These are phyloP conservation scores for Schizopygopsis pylzovi DNA, from an alignment of 2,797 vertebrate species.

Conservation along the genomic window DNA sequence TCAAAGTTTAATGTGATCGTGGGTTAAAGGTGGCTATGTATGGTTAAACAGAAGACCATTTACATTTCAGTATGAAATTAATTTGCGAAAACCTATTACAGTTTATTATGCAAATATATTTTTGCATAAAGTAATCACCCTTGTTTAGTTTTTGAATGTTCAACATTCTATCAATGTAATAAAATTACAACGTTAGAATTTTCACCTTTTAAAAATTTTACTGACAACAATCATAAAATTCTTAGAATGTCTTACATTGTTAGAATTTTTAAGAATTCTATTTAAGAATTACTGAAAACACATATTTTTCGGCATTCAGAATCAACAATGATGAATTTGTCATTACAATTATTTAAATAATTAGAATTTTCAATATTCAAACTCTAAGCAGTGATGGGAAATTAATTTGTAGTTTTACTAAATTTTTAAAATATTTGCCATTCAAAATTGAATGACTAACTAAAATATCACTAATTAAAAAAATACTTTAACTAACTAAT, in stretches of 20 bases:
- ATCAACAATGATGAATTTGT: not conserved
- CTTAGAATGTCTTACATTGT: not conserved
- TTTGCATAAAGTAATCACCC: not conserved
- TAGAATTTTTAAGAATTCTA: not conserved
- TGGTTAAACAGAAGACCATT: not conserved
- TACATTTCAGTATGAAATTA: no score
- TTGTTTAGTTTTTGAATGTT: not conserved
- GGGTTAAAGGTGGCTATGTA: not conserved
- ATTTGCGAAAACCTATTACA: no score
- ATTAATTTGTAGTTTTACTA: not conserved
- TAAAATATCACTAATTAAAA: not conserved
- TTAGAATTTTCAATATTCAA: not conserved
- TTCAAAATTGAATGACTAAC: not conserved
- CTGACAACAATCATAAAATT: not conserved
- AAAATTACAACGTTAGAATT: not conserved
- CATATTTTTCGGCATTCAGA: not conserved
- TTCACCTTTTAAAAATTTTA: not conserved
- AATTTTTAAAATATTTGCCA: not conserved
- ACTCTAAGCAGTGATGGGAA: not conserved
- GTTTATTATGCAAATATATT: no score
- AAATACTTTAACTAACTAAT: not conserved
- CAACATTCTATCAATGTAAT: not conserved
- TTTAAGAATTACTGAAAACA: not conserved
- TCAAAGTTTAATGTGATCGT: not conserved
- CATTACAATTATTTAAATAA: not conserved